phyloP scores from a whole-genome alignment of 2,797 vertebrate species.

The Bradypodion ventrale region DNA sequence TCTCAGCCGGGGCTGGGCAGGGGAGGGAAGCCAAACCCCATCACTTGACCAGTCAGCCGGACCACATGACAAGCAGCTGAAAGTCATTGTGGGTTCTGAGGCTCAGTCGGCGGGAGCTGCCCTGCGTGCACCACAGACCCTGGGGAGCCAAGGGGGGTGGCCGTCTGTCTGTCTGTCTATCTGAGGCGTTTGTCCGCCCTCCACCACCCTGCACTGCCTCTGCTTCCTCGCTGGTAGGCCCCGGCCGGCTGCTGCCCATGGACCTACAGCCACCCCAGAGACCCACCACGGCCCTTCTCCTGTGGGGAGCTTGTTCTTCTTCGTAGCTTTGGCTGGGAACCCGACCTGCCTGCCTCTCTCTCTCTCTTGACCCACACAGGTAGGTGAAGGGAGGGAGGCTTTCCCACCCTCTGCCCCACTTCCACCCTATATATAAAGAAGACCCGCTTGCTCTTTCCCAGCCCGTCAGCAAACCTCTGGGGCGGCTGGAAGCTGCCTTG shows the following conservation, averaged over 20 bases:
- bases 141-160: fast-evolving
- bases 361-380: neutral
- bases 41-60: constrained; percentile 74
- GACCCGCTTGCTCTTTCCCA: too few relatives aligned
- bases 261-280: constrained; percentile 34
- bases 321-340: neutral
- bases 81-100: constrained; percentile 72
- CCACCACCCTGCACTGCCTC: neutral
- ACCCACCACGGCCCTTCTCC: constrained; percentile 4
- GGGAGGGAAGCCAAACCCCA: constrained; percentile 21
- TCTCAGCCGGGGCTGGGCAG: too few relatives aligned
- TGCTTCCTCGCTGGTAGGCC: neutral
- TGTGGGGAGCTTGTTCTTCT: neutral
- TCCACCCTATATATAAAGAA: too few relatives aligned
- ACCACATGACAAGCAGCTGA: constrained; percentile 89
- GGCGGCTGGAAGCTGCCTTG: too few relatives aligned
- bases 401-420: too few relatives aligned
- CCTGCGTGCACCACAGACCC: neutral
- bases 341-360: too few relatives aligned
- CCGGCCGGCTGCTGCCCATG: constrained; percentile 42
- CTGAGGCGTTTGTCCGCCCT: too few relatives aligned
- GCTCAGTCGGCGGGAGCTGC: constrained; percentile 19
- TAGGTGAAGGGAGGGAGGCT: neutral
- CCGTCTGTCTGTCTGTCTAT: neutral
- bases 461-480: too few relatives aligned